These are phyloP conservation scores for Sciurus carolinensis DNA, from an alignment of 2,797 vertebrate genomes.

Conservation along the genomic window DNA sequence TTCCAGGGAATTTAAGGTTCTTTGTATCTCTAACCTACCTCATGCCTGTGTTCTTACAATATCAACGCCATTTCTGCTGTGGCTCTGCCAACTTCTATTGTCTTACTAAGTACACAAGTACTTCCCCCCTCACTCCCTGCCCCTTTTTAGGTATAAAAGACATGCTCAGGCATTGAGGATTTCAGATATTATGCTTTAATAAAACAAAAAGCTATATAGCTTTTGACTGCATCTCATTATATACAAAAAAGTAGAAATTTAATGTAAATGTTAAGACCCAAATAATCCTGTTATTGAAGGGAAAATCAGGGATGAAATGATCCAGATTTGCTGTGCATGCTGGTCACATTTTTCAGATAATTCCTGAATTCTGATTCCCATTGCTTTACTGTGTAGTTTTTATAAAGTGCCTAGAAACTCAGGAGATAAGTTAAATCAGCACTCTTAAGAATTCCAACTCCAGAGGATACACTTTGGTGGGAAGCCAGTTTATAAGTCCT, in stretches of 20 bases:
- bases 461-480: constrained; percentile 63
- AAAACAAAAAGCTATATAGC: constrained; percentile 54
- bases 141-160: neutral
- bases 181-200: constrained; percentile 64
- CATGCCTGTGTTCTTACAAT: neutral
- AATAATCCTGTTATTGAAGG: constrained; percentile 48
- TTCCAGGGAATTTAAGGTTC: neutral
- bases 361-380: constrained; percentile 47
- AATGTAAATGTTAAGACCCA: constrained; percentile 52
- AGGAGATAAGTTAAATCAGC: constrained; percentile 71
- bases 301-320: constrained; percentile 54
- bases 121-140: too few relatives aligned
- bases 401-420: constrained; percentile 67
- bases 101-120: neutral
- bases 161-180: neutral
- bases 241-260: constrained; percentile 48
- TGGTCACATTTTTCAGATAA: constrained; percentile 58
- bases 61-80: neutral
- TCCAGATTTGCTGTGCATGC: constrained; percentile 3
- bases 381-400: constrained; percentile 50
- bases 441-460: constrained; percentile 69
- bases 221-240: constrained; percentile 58
- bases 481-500: constrained; percentile 58
- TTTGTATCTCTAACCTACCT: neutral
- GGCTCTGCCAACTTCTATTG: constrained; percentile 30